Conservation (phyloP, 1,140 invertebrate genomes). For the Drosophila setifemur region DNA sequence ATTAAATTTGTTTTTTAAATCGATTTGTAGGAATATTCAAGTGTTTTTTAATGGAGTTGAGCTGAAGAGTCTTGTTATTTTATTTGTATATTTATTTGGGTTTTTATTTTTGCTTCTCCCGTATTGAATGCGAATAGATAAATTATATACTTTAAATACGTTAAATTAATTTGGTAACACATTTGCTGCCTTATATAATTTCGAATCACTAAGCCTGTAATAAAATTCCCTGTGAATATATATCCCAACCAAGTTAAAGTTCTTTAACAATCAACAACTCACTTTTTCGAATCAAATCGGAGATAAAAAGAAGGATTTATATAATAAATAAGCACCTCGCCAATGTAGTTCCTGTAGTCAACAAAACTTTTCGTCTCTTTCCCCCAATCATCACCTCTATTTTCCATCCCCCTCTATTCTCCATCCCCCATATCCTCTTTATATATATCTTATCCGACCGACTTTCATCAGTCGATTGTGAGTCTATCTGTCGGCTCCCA, state of each 20-base stretch:
- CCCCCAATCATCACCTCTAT: too few species aligned
- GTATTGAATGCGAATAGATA: too few species aligned
- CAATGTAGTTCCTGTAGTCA: slow-evolving; percentile 21
- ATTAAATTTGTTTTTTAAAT: neutral
- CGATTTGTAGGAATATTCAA: neutral
- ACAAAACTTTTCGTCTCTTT: neutral
- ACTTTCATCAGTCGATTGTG: slow-evolving; percentile 7
- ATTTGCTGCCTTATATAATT: too few species aligned
- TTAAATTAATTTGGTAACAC: too few species aligned
- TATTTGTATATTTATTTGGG: too few species aligned
- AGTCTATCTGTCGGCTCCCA: slow-evolving; percentile 24
- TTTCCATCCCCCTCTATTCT: neutral
- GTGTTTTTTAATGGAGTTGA: too few species aligned
- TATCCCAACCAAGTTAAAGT: slow-evolving; percentile 18
- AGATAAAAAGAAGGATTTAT: neutral
- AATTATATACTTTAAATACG: too few species aligned
- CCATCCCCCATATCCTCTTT: neutral
- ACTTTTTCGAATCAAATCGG: neutral
- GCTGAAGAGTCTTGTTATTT: too few species aligned
- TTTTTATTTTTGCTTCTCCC: neutral
- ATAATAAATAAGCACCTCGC: slow-evolving; percentile 29
- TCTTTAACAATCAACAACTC: neutral
- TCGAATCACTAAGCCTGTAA: neutral
- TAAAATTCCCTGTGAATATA: neutral
- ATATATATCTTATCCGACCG: neutral